Conservation (phyloP, 1,140 invertebrate species). For the Parapsyche elsis region DNA sequence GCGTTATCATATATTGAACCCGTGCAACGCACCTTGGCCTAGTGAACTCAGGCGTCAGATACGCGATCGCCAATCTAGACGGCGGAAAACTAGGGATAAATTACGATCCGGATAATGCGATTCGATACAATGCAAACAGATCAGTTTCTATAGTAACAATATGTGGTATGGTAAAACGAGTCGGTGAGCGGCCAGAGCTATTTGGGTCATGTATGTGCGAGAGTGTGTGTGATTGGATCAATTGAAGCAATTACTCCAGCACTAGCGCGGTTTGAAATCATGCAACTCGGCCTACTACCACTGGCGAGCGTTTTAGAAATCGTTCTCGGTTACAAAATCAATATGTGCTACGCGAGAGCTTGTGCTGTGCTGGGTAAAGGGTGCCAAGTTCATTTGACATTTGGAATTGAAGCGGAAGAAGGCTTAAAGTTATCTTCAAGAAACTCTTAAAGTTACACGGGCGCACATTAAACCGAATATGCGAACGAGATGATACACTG, state of each 20-base stretch:
- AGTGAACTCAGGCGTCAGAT: no score
- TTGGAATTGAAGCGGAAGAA: background rate
- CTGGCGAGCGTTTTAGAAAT: slow-evolving; percentile 24
- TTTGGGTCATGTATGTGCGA: slow-evolving; percentile 24
- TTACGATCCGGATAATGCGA: background rate
- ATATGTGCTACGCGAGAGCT: background rate
- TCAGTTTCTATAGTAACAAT: background rate
- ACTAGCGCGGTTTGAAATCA: slow-evolving; percentile 6
- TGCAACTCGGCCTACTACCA: slow-evolving; percentile 22
- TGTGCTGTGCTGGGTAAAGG: background rate
- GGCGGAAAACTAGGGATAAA: background rate
- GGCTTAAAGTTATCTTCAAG: no score
- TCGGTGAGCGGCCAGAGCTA: background rate
- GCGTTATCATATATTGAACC: background rate
- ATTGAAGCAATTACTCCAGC: slow-evolving; percentile 39
- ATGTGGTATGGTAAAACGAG: background rate
- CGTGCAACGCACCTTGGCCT: slow-evolving; percentile 29
- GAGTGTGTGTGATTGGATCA: slow-evolving; percentile 28
- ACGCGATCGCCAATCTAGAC: background rate
- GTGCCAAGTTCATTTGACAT: slow-evolving; percentile 1
- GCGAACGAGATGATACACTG: no score
- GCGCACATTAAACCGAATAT: no score
- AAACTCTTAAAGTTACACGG: no score
- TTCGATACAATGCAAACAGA: background rate
- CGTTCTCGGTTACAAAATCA: slow-evolving; percentile 24